Evolutionary conservation across 2,888 invertebrate genomes (phyloP).

Genomic region (Sclerodermus sp.): DNA sequence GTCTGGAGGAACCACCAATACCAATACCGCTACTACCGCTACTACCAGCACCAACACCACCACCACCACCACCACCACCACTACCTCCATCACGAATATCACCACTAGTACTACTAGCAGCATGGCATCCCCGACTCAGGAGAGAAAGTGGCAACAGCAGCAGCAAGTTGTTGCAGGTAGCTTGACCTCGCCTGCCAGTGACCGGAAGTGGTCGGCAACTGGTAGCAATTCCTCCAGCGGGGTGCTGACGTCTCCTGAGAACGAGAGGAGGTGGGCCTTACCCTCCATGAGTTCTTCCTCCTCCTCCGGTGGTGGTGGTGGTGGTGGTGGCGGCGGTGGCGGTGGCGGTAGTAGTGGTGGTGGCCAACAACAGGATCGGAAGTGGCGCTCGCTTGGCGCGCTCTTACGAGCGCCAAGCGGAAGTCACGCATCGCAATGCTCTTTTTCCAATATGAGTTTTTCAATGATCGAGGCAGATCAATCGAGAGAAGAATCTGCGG

Average conservation of each 20-base stretch:
- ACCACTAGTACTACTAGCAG: too few species aligned
- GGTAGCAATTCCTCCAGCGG: constrained; percentile 15
- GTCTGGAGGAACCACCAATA: constrained; percentile 33
- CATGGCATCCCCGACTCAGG: constrained; percentile 41
- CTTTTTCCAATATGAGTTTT: constrained; percentile 44
- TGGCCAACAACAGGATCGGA: constrained; percentile 55
- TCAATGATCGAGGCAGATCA: constrained; percentile 44
- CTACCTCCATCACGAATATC: too few species aligned
- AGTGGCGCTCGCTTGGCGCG: constrained; percentile 59
- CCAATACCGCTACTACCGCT: too few species aligned
- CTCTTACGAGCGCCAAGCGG: constrained; percentile 49
- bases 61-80: too few species aligned
- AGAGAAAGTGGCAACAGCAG: constrained; percentile 38
- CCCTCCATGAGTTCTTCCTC: constrained; percentile 37
- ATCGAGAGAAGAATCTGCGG: constrained; percentile 5
- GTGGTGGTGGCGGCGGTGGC: too few species aligned
- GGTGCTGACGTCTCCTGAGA: constrained; percentile 28
- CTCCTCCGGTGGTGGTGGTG: constrained; percentile 34
- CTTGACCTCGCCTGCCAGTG: constrained; percentile 30
- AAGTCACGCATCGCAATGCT: constrained; percentile 36
- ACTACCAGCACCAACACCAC: too few species aligned
- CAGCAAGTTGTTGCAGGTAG: constrained; percentile 1
- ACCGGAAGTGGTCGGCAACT: constrained; percentile 46
- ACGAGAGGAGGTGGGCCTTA: constrained; percentile 46
- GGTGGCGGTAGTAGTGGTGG: too few species aligned